phyloP scores from a whole-genome alignment of 2,113 vertebrate genomes.

The Pelvicachromis taeniatus region DNA sequence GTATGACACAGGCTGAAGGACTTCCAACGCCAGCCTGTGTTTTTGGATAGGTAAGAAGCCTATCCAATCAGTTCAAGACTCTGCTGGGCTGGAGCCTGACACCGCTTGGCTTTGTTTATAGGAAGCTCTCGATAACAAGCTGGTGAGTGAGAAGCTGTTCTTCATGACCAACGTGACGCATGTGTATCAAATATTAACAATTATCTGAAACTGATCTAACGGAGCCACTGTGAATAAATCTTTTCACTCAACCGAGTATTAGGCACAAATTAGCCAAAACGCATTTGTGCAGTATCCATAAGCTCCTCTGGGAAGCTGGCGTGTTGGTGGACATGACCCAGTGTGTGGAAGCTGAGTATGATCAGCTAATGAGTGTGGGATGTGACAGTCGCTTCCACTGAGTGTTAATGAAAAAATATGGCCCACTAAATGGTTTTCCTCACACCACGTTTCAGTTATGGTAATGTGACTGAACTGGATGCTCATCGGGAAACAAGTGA shows the following conservation, averaged over 20 bases:
- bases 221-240: not conserved
- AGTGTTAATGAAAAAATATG: conserved; percentile 47
- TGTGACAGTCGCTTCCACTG: conserved; percentile 21
- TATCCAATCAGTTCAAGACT: not conserved
- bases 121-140: not conserved
- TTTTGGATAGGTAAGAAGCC: not conserved
- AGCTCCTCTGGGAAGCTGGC: not conserved
- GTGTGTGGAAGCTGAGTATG: conserved; percentile 5
- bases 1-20: not conserved
- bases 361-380: conserved; percentile 18
- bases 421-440: not conserved
- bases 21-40: not conserved
- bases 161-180: not conserved
- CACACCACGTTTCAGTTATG: not conserved
- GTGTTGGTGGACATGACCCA: not conserved
- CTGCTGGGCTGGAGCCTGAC: not conserved
- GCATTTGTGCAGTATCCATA: not conserved
- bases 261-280: not conserved
- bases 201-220: not conserved
- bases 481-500: not conserved
- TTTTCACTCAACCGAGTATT: not conserved
- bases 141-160: not conserved
- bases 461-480: not conserved
- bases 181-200: not conserved
- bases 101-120: not conserved